Base-by-base conservation (phyloP, 2,797 vertebrate species). In the Trematomus bernacchii region DNA sequence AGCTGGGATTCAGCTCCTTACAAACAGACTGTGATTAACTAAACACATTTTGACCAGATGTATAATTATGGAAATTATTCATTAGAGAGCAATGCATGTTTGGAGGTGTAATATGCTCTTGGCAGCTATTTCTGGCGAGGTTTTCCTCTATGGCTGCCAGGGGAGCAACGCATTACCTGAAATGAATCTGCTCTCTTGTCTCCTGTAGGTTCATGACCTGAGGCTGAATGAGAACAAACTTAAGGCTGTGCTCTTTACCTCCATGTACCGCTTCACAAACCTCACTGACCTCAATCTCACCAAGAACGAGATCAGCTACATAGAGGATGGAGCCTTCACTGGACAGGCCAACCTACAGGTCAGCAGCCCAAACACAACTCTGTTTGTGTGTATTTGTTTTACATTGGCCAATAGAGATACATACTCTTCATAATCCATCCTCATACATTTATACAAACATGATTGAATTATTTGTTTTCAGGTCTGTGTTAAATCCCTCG, bases 231-330 rank as follows among this genome's bases (percentile, higher is more conserved):
- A 99, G 93, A 99, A 99, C 93, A 99, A 99, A 87, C 95, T 99
- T 57, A 99, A 99, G 89, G 97, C 96, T 0, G 96, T 99, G 86
- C 96, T 98, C 58, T 99, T 98, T 80, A 96, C 94, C 63, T 99
- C 98, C 11, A 96, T 99, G 88, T 97, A 95, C 84, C 98, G 98
- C 90, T 99, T 99, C n/a, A 97, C 97, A 72, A 99, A 99, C 93
- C 94, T 99, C 65, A 99, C 98, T 0, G 98, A 99, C 94, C 96
- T 99, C 87, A 99, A 99, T 92, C 95, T 99, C 61, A 99, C 98
- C 82, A 99, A 99, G 94, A 99, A 99, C 6, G 98, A 99, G 90
- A 99, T 99, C 82, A 97, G 95, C 72, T 99, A 99, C 91, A 97
- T 99, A 0, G 98, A 99, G 90, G 98, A 99, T 0, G 98, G 98